These are phyloP conservation scores for Archilochus colubris DNA, from an alignment of 2,113 vertebrate genomes.

Conservation along the genomic window DNA sequence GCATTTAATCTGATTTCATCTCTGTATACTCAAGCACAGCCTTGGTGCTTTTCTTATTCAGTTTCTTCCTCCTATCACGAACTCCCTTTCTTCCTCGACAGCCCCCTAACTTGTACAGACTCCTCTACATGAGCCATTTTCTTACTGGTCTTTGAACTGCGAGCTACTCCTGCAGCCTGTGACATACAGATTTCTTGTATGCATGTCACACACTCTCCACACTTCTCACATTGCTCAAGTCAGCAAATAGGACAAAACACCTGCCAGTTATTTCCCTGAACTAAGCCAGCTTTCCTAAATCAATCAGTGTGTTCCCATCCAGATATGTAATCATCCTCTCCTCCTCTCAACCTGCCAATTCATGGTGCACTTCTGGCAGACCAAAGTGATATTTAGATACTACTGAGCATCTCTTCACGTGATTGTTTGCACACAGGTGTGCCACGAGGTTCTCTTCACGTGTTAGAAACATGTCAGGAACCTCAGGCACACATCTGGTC, in stretches of 20 bases:
- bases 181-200: not conserved
- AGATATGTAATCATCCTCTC: constrained; percentile 26
- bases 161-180: not conserved
- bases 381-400: constrained; percentile 24
- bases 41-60: not conserved
- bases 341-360: constrained; percentile 58
- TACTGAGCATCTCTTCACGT: not conserved
- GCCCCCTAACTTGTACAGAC: not conserved
- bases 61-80: not conserved
- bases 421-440: constrained; percentile 32
- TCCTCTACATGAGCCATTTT: constrained; percentile 10
- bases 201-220: not conserved
- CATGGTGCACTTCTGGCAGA: constrained; percentile 36
- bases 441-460: not conserved
- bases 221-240: constrained; percentile 26
- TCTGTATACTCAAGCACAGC: not conserved
- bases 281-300: constrained; percentile 33
- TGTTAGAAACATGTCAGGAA: not conserved
- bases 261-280: constrained; percentile 55
- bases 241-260: constrained; percentile 43
- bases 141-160: not conserved
- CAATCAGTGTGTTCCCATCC: constrained; percentile 37
- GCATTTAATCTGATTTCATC: constrained; percentile 15
- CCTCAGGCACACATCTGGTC: not conserved
- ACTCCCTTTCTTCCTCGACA: not conserved